A percentile compares a stretch with the other conserved stretches of the same genome.
These are phyloP conservation scores for Rana temporaria DNA, from an alignment of 2,113 vertebrate genomes.

Conservation along the genomic window DNA sequence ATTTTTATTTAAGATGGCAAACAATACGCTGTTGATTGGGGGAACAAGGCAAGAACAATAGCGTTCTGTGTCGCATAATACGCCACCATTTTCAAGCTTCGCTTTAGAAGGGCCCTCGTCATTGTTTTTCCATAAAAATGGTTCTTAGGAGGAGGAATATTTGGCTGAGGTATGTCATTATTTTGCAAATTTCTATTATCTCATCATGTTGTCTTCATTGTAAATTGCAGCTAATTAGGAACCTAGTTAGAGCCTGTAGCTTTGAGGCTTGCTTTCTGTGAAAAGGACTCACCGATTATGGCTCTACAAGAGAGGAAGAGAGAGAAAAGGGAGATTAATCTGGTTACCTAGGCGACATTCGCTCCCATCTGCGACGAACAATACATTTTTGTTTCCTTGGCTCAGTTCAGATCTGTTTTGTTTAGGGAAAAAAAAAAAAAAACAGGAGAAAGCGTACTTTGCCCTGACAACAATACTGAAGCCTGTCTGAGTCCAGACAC, in stretches of 20 bases:
- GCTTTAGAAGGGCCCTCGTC: slow-evolving; percentile 97
- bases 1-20: slow-evolving; percentile 99
- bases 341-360: slow-evolving; percentile 99
- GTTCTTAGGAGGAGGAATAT: slow-evolving; percentile 99
- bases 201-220: slow-evolving; percentile 99
- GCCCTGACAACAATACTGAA: slow-evolving; percentile 88
- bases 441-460: slow-evolving; percentile 66
- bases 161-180: slow-evolving; percentile 99
- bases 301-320: slow-evolving; percentile 99
- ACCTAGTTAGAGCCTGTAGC: slow-evolving; percentile 98
- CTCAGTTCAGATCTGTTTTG: slow-evolving; percentile 98
- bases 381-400: slow-evolving; percentile 99
- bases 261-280: slow-evolving; percentile 99
- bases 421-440: slow-evolving; percentile 71
- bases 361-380: slow-evolving; percentile 99
- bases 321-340: slow-evolving; percentile 99
- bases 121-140: slow-evolving; percentile 98
- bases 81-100: slow-evolving; percentile 97
- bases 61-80: slow-evolving; percentile 99
- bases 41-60: slow-evolving; percentile 99
- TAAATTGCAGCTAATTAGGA: slow-evolving; percentile 99
- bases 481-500: slow-evolving; percentile 86
- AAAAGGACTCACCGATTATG: slow-evolving; percentile 99
- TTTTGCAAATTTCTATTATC: slow-evolving; percentile 99
- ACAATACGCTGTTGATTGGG: slow-evolving; percentile 99